These are phyloP conservation scores for Mythimna pallens DNA, from an alignment of 2,888 invertebrate species.

Conservation along the genomic window DNA sequence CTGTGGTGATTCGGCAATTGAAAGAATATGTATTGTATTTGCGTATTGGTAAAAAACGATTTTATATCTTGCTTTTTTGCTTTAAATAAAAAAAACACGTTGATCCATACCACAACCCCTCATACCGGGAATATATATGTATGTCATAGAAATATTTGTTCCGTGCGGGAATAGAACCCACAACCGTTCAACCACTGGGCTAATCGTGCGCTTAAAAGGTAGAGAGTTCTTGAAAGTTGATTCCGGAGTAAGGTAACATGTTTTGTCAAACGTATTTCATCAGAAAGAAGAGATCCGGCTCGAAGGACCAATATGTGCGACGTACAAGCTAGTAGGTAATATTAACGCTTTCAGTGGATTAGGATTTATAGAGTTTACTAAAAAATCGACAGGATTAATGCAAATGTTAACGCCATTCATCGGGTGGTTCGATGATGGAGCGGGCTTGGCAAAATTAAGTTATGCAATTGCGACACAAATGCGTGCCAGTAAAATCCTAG, in stretches of 20 bases:
- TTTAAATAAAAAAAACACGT: too few species aligned
- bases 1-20: not conserved
- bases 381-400: not conserved
- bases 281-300: too few species aligned
- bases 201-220: too few species aligned
- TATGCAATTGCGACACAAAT: too few species aligned
- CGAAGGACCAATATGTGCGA: not conserved
- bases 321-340: not conserved
- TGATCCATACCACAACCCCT: too few species aligned
- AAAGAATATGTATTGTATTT: not conserved
- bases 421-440: too few species aligned
- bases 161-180: too few species aligned
- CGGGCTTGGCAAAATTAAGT: too few species aligned
- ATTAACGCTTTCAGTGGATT: not conserved
- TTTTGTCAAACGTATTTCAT: not conserved
- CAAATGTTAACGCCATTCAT: not conserved
- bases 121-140: too few species aligned
- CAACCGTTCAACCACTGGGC: too few species aligned
- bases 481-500: too few species aligned
- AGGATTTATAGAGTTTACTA: not conserved
- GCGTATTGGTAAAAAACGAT: not conserved
- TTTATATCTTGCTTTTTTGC: not conserved
- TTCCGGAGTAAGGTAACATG: not conserved
- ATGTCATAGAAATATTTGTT: too few species aligned
- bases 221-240: not conserved